Conservation (phyloP, 2,113 vertebrate species). For the Sinocyclocheilus anophthalmus region DNA sequence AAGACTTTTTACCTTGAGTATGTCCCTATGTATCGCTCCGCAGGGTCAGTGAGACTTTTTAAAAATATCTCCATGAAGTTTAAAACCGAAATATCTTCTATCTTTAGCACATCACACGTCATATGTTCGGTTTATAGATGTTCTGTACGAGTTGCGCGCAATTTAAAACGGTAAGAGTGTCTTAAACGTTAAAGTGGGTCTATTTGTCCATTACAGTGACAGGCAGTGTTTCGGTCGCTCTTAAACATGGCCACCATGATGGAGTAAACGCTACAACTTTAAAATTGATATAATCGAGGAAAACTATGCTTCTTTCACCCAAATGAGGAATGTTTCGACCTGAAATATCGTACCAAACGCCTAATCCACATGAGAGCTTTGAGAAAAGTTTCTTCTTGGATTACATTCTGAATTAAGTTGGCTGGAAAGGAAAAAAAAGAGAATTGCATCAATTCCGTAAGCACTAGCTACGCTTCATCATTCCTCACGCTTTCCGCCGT, state of each 20-base stretch:
- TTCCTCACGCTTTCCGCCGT: background rate
- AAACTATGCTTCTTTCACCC: slow-evolving; percentile 57
- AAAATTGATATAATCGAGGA: slow-evolving; percentile 64
- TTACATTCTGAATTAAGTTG: slow-evolving; percentile 73
- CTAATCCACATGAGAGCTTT: slow-evolving; percentile 60
- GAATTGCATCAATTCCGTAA: slow-evolving; percentile 80
- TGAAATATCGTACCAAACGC: slow-evolving; percentile 50
- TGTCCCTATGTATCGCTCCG: slow-evolving; percentile 70
- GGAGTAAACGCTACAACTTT: slow-evolving; percentile 81
- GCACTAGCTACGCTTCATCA: slow-evolving; percentile 49
- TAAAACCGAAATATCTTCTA: background rate
- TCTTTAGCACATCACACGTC: too few relatives aligned
- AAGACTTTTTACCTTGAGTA: slow-evolving; percentile 67
- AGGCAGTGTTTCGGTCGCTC: slow-evolving; percentile 76
- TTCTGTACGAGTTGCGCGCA: background rate
- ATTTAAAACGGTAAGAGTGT: background rate
- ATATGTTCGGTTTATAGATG: background rate
- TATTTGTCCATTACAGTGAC: slow-evolving; percentile 75
- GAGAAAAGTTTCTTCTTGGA: slow-evolving; percentile 68
- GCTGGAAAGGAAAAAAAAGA: slow-evolving; percentile 73
- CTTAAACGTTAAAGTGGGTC: slow-evolving; percentile 58
- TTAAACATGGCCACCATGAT: slow-evolving; percentile 85
- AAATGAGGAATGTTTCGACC: slow-evolving; percentile 65
- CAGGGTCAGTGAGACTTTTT: slow-evolving; percentile 77
- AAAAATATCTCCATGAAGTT: slow-evolving; percentile 43